phyloP scores from a whole-genome alignment of 2,113 vertebrate genomes.

The Tringa solitaria region DNA sequence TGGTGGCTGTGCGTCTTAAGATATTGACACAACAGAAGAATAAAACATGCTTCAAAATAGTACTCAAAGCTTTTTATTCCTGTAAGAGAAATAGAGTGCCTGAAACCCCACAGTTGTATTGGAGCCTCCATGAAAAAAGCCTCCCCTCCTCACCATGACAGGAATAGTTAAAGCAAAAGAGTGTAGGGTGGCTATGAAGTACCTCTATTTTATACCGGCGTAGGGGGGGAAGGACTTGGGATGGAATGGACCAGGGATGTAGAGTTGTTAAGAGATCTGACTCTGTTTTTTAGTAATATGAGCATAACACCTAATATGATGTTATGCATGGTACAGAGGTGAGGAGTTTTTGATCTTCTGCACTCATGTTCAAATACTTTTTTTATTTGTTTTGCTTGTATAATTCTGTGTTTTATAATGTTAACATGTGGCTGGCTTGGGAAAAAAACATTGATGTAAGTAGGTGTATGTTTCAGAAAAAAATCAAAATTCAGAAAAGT shows the following conservation, averaged over 20 bases:
- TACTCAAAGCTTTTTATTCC: background rate
- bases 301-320: background rate
- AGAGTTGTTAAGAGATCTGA: background rate
- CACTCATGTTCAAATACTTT: background rate
- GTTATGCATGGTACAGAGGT: background rate
- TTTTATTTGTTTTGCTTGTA: background rate
- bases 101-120: background rate
- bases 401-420: background rate
- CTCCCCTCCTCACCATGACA: background rate
- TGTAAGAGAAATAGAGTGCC: background rate
- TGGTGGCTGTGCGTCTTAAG: background rate
- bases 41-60: background rate
- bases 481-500: background rate
- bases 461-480: background rate
- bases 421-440: background rate
- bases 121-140: background rate
- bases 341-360: background rate
- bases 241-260: rapidly evolving
- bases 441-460: background rate
- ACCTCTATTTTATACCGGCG: background rate
- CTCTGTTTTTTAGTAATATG: background rate
- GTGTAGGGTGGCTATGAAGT: no score
- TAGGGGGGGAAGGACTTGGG: background rate
- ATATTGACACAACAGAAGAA: background rate
- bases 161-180: background rate